phyloP scores from a whole-genome alignment of 1,140 invertebrate genomes.

The Idris sp. region DNA sequence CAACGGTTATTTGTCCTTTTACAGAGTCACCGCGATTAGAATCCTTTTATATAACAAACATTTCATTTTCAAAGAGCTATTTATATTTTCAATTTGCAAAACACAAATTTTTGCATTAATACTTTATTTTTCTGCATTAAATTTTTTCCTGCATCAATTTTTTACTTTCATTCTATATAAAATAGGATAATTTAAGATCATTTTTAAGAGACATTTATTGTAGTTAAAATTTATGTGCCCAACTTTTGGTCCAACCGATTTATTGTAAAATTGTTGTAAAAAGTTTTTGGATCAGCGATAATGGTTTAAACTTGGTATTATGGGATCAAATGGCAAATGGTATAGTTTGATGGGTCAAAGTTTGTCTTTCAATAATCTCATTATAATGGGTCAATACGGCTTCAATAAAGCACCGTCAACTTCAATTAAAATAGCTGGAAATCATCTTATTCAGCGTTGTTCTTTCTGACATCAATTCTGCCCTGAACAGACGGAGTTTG shows the following conservation, averaged over 20 bases:
- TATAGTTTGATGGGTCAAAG: slow-evolving; percentile 31
- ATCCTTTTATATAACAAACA: slow-evolving; percentile 5
- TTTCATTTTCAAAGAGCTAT: no score
- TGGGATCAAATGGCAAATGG: slow-evolving; percentile 30
- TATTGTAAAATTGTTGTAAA: no score
- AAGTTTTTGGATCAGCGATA: no score
- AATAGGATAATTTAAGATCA: no score
- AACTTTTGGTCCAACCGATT: no score
- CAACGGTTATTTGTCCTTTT: slow-evolving; percentile 25
- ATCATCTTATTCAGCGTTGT: slow-evolving; percentile 1
- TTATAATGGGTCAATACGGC: slow-evolving; percentile 46
- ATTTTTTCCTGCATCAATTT: no score
- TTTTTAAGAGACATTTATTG: no score
- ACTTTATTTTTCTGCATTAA: no score
- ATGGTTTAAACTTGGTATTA: slow-evolving; percentile 19
- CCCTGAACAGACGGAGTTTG: no score
- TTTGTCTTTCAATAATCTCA: slow-evolving; percentile 53
- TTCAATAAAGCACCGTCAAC: slow-evolving; percentile 30
- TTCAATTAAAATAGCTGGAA: slow-evolving; percentile 21
- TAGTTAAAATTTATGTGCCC: slow-evolving; percentile 24
- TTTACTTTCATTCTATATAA: no score
- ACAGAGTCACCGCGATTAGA: slow-evolving; percentile 1
- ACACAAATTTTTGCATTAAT: no score
- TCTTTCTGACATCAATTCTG: slow-evolving; percentile 15
- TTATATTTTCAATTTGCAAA: no score